Evolutionary conservation across 2,888 invertebrate genomes (phyloP).

Genomic region (Brenthis ino): DNA sequence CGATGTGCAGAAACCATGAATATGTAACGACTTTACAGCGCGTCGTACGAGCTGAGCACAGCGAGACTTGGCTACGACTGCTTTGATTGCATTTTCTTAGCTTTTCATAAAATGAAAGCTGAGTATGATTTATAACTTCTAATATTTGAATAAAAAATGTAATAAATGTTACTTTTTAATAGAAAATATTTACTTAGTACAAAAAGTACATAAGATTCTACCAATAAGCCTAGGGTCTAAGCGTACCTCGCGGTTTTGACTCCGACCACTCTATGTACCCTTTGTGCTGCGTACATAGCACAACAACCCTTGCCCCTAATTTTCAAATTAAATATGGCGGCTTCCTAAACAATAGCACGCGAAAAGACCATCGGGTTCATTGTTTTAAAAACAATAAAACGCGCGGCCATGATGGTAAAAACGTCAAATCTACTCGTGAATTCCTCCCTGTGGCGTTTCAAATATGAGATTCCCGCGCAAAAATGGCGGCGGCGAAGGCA

Average conservation of each 20-base stretch:
- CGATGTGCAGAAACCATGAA: slow-evolving; percentile 27
- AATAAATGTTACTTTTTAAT: background rate
- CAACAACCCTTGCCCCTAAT: slow-evolving; percentile 59
- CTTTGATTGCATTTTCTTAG: too few relatives aligned
- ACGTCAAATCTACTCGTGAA: slow-evolving; percentile 69
- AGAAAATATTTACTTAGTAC: background rate
- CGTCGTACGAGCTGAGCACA: too few relatives aligned
- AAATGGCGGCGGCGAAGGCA: slow-evolving; percentile 81
- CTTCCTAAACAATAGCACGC: slow-evolving; percentile 65
- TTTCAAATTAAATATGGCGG: slow-evolving; percentile 74
- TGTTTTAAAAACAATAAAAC: slow-evolving; percentile 78
- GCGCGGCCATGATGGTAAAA: slow-evolving; percentile 68
- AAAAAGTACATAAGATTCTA: background rate
- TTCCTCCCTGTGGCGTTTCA: slow-evolving; percentile 74
- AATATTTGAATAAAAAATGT: background rate
- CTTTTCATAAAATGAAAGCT: too few relatives aligned
- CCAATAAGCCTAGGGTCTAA: slow-evolving; percentile 10
- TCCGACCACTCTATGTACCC: slow-evolving; percentile 23
- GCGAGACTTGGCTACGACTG: too few relatives aligned
- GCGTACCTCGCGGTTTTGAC: slow-evolving; percentile 23
- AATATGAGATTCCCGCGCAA: slow-evolving; percentile 79
- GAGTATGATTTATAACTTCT: background rate
- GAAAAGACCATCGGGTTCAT: slow-evolving; percentile 69
- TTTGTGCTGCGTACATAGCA: slow-evolving; percentile 30
- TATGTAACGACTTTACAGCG: slow-evolving; percentile 24